Evolutionary conservation across 37 sponge, comb jelly and placozoan species (phyloP).

Genomic region (Diacarnus erythraeanus): DNA sequence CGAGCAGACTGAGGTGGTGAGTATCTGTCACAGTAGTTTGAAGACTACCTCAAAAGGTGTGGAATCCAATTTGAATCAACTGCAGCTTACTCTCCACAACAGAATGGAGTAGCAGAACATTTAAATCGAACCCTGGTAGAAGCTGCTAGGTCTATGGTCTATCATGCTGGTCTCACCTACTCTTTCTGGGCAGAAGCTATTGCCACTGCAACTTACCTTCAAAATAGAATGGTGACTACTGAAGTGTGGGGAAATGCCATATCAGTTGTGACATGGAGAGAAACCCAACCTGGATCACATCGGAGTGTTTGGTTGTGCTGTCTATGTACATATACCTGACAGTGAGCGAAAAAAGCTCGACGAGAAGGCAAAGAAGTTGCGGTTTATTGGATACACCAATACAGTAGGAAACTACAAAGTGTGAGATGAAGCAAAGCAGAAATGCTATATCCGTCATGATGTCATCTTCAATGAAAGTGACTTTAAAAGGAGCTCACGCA

Average conservation of each 20-base stretch:
- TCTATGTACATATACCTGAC: constrained; percentile 36
- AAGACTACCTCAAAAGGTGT: constrained; percentile 21
- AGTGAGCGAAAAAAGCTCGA: constrained; percentile 25
- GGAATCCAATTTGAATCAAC: constrained; percentile 39
- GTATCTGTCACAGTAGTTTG: constrained; percentile 50
- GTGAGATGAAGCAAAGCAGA: neutral
- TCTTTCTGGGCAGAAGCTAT: constrained; percentile 65
- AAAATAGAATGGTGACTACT: constrained; percentile 34
- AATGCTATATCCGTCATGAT: neutral
- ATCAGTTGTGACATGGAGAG: constrained; percentile 29
- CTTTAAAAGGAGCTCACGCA: too few species aligned
- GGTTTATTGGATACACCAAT: constrained; percentile 37
- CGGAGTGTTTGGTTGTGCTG: constrained; percentile 52
- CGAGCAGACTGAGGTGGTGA: constrained; percentile 55
- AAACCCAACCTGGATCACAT: constrained; percentile 34
- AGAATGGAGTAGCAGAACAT: constrained; percentile 51
- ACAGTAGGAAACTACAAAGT: constrained; percentile 27
- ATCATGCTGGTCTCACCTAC: constrained; percentile 44
- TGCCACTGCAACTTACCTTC: constrained; percentile 40
- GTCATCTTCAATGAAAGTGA: constrained; percentile 24
- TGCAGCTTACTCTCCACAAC: constrained; percentile 42
- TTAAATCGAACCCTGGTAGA: constrained; percentile 61
- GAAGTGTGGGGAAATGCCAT: constrained; percentile 12
- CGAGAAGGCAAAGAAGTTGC: constrained; percentile 34
- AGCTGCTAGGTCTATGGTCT: constrained; percentile 43